Evolutionary conservation across 2,797 vertebrate genomes (phyloP).

Genomic region (Remorina albescens): DNA sequence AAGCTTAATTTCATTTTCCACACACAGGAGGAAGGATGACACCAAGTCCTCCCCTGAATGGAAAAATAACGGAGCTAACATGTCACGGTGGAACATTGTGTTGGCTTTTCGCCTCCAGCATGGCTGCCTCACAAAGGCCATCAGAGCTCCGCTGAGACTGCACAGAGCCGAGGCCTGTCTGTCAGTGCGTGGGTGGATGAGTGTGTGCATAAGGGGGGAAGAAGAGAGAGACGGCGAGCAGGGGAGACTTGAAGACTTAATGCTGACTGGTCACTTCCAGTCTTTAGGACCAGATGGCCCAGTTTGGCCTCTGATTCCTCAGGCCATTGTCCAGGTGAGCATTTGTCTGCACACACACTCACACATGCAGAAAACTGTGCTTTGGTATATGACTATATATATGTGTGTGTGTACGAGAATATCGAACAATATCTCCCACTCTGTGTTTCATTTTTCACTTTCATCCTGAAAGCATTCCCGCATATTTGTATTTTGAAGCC

Average conservation of each 20-base stretch:
- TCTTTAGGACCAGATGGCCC: constrained; percentile 73
- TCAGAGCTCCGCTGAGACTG: constrained; percentile 60
- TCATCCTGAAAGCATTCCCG: constrained; percentile 11
- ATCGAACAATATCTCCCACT: not conserved
- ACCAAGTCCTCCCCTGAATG: constrained; percentile 61
- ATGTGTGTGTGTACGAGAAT: too few relatives aligned
- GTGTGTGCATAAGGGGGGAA: constrained; percentile 30
- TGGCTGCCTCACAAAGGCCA: constrained; percentile 73
- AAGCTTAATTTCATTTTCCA: constrained; percentile 63
- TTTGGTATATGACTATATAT: not conserved
- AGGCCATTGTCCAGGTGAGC: constrained; percentile 61
- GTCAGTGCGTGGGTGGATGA: constrained; percentile 62
- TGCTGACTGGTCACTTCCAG: constrained; percentile 75
- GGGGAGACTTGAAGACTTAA: constrained; percentile 42
- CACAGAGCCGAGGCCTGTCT: constrained; percentile 59
- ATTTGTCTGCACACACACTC: constrained; percentile 16
- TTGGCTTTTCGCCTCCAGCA: constrained; percentile 69
- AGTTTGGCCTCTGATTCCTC: constrained; percentile 68
- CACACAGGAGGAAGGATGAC: constrained; percentile 45
- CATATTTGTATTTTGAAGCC: not conserved
- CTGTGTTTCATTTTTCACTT: constrained; percentile 8
- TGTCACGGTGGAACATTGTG: constrained; percentile 62
- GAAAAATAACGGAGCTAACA: constrained; percentile 71
- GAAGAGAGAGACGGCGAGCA: constrained; percentile 3
- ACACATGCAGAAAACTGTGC: constrained; percentile 7